Evolutionary conservation across 2,113 vertebrate species (phyloP).

Genomic region (Carassius carassius): DNA sequence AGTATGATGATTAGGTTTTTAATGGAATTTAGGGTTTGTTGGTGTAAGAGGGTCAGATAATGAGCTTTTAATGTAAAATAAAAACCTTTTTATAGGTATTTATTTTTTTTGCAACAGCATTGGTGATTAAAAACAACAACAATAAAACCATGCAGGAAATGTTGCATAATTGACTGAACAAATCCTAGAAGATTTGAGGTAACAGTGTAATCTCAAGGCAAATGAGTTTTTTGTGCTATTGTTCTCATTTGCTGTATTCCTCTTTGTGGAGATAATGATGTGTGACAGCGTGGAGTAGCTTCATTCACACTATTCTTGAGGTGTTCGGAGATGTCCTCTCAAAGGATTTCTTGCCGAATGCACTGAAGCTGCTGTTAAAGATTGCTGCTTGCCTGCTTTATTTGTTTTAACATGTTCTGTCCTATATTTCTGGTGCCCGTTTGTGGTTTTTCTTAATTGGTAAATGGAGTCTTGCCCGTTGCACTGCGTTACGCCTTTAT

Average conservation of each 20-base stretch:
- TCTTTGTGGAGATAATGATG: slow-evolving; percentile 43
- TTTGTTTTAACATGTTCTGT: not conserved
- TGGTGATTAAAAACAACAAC: slow-evolving; percentile 5
- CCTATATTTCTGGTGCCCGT: not conserved
- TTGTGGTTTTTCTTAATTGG: not conserved
- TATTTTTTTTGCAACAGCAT: not conserved
- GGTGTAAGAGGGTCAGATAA: not conserved
- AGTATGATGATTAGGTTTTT: not conserved
- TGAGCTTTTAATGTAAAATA: not conserved
- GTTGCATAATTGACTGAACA: slow-evolving; percentile 42
- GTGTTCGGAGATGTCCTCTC: slow-evolving; percentile 28
- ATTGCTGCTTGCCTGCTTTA: not conserved
- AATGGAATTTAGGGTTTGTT: not conserved
- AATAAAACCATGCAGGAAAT: not conserved
- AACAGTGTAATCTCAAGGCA: slow-evolving; percentile 32
- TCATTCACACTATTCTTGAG: slow-evolving; percentile 7
- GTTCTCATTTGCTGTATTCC: slow-evolving; percentile 28
- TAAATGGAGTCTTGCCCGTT: not conserved
- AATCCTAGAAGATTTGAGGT: slow-evolving; percentile 50
- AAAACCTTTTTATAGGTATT: too few species aligned
- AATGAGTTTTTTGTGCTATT: slow-evolving; percentile 33
- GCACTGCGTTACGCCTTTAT: slow-evolving; percentile 9
- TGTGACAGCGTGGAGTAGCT: slow-evolving; percentile 19
- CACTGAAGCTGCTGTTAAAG: not conserved
- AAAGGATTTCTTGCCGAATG: slow-evolving; percentile 52